Percentiles rank a stretch among this genome's conserved stretches.
phyloP scores from a whole-genome alignment of 2,888 invertebrate genomes.

The Protula sp. region DNA sequence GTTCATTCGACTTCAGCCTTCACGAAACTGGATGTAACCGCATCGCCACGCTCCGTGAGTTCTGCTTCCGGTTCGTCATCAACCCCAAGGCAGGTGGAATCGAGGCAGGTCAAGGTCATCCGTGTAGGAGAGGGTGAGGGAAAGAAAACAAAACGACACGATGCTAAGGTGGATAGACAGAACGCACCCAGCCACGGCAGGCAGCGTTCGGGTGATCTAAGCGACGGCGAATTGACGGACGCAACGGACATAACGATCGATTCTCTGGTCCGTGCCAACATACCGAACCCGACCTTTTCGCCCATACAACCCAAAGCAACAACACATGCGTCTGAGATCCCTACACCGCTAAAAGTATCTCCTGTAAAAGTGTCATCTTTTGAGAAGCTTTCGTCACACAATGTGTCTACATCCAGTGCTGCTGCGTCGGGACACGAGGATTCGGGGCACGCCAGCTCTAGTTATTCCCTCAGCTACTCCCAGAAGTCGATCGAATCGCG shows the following conservation, averaged over 20 bases:
- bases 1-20: no score
- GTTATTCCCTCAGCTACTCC: background rate
- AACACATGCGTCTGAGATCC: background rate
- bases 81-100: no score
- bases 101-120: no score
- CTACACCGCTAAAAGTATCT: no score
- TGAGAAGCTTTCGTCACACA: background rate
- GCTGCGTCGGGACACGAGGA: background rate
- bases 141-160: no score
- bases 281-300: background rate
- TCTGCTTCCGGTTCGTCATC: no score
- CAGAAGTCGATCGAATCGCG: no score
- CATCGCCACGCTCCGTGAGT: no score
- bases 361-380: background rate
- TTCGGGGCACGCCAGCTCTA: background rate
- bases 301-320: background rate
- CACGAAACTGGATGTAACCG: no score
- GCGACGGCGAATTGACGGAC: constrained; percentile 24
- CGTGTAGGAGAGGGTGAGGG: no score
- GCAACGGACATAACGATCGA: constrained; percentile 23
- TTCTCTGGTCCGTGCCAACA: constrained; percentile 9
- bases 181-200: no score
- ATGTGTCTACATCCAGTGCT: background rate
- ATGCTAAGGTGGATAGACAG: no score
- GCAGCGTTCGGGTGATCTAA: constrained; percentile 10